Percentiles rank a stretch among this genome's conserved stretches.
phyloP scores from a whole-genome alignment of 2,797 vertebrate species.

The Gastrophryne carolinensis region DNA sequence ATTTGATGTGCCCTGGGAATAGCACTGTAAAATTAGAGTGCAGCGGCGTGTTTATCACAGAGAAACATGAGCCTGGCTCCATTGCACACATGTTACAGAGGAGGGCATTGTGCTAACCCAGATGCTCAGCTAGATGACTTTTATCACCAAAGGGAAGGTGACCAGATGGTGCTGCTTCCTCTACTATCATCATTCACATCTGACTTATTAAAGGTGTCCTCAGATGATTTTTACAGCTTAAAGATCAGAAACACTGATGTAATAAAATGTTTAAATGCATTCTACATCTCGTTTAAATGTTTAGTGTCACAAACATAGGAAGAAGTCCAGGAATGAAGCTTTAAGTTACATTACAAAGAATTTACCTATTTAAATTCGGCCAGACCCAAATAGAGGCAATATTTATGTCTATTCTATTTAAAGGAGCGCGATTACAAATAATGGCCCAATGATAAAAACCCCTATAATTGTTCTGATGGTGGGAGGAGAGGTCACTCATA shows the following conservation, averaged over 20 bases:
- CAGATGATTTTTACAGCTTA: background rate
- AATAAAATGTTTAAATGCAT: background rate
- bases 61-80: constrained; percentile 12
- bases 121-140: constrained; percentile 38
- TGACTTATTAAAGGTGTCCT: constrained; percentile 10
- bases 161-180: constrained; percentile 48
- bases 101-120: constrained; percentile 37
- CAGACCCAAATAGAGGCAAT: no score
- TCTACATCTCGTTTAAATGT: no score
- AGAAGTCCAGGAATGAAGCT: no score
- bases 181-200: constrained; percentile 18
- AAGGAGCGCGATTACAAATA: no score
- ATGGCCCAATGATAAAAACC: no score
- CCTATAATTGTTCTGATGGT: no score
- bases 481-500: no score
- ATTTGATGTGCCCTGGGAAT: constrained; percentile 16
- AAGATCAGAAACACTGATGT: background rate
- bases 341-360: no score
- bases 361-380: no score
- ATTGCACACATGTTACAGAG: constrained; percentile 42
- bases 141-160: constrained; percentile 52
- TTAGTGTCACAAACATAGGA: no score
- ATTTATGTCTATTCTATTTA: no score
- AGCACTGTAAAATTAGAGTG: constrained; percentile 8
- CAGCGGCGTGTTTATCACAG: constrained; percentile 20